Evolutionary conservation across 1,140 invertebrate genomes (phyloP), one percentile per base, ranked within the genome.

Genomic region (Phthorimaea operculella): DNA sequence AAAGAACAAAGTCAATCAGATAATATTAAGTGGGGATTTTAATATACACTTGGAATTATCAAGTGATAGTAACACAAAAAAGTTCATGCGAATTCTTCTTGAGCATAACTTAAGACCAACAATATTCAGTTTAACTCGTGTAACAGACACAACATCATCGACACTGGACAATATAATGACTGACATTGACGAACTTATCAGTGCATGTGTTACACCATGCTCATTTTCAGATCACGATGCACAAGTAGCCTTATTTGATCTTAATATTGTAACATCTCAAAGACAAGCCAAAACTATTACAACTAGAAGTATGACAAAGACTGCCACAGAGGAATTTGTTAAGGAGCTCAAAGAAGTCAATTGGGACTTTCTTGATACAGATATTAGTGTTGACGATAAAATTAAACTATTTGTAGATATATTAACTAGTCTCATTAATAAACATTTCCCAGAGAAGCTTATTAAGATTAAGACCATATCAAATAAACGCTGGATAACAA

Each of bases 211-310:
- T 28, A 33, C 14, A 9, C 49, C 49, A 5, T 51, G 49, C 28
- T 51, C 17, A 12, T 51, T 51, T n/a, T 51, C 49, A 2, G 49
- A 51, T 33, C 49, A 51, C n/a, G 49, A 51, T 51, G 49, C 49
- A 21, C 49, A 51, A 28, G 2, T 51, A 7, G 33, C 12, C 28
- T 6, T 33, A 28, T 21, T 21, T n/a, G 10, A 33, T 51, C 28
- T 21, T 10, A 51, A 16, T 12, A 28, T 3, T 21, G 28, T 21
- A 51, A 11, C 28, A 51, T 33, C 28, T 21, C 17, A 51, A 12
- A n/a, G n/a, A n/a, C 28, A 17, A 28, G 14, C 49, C 12, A 33
- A 21, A 28, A 21, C 16, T 51, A 11, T 7, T 4, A 12, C n/a
- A 33, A 51, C 49, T n/a, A n/a, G 49, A 33, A 12, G 28, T 5